Conservation (phyloP, 1,140 invertebrate species). For the Zophobas morio region DNA sequence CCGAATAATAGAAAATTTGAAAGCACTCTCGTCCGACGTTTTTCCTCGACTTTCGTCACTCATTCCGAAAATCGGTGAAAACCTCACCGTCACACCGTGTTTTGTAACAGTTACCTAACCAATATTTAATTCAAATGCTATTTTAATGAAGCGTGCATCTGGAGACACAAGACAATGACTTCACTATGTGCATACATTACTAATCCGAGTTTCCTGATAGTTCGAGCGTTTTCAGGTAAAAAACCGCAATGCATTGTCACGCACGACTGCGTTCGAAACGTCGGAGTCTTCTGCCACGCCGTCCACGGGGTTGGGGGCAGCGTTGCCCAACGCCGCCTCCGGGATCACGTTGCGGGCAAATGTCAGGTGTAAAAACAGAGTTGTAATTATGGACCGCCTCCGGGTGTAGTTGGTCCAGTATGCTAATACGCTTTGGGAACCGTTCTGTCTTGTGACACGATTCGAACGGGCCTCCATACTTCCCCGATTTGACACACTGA, state of each 20-base stretch:
- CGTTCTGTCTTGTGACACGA: constrained; percentile 3
- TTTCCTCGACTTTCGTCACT: too few species aligned
- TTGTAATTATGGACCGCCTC: constrained; percentile 45
- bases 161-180: too few species aligned
- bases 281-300: too few species aligned
- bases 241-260: background rate
- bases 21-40: too few species aligned
- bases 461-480: background rate
- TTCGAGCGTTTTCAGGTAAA: background rate
- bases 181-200: too few species aligned
- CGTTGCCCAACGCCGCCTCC: background rate
- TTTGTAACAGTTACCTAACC: constrained; percentile 6
- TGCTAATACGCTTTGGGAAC: constrained; percentile 39
- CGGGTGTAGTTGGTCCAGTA: constrained; percentile 42
- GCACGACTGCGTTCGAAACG: too few species aligned
- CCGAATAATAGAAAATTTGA: too few species aligned
- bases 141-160: background rate
- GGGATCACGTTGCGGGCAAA: constrained; percentile 24
- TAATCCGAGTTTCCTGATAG: too few species aligned
- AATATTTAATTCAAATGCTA: background rate
- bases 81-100: background rate
- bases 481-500: too few species aligned
- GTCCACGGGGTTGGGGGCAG: background rate
- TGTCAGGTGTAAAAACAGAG: constrained; percentile 46
- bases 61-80: too few species aligned